Percentiles rank a stretch among this genome's conserved stretches.
Evolutionary conservation across 2,888 invertebrate genomes (phyloP).

Genomic region (Sesamia inferens): DNA sequence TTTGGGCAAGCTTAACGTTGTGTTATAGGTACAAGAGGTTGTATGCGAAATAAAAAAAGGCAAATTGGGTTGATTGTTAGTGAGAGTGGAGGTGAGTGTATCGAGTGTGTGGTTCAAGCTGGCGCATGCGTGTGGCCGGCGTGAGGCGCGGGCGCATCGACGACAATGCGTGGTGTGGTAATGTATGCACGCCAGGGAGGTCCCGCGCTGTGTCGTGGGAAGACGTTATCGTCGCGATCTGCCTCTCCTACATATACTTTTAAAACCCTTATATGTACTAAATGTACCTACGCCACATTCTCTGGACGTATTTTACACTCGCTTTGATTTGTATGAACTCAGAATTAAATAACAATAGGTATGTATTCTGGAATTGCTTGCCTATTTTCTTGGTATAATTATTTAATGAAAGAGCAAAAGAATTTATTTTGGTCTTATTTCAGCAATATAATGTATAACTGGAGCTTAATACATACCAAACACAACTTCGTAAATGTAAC

Average conservation of each 20-base stretch:
- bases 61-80: slow-evolving; percentile 57
- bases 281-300: slow-evolving; percentile 38
- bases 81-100: slow-evolving; percentile 62
- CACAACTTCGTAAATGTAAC: slow-evolving; percentile 23
- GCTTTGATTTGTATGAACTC: slow-evolving; percentile 25
- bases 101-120: slow-evolving; percentile 53
- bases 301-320: slow-evolving; percentile 42
- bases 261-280: slow-evolving; percentile 56
- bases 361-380: slow-evolving; percentile 9
- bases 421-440: slow-evolving; percentile 3
- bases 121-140: slow-evolving; percentile 67
- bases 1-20: background rate
- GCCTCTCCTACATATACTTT: slow-evolving; percentile 62
- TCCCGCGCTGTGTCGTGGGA: slow-evolving; percentile 82
- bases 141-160: slow-evolving; percentile 64
- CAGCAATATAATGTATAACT: slow-evolving; percentile 4
- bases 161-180: slow-evolving; percentile 81
- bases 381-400: background rate
- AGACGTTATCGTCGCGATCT: slow-evolving; percentile 76
- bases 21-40: slow-evolving; percentile 4
- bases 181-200: slow-evolving; percentile 89
- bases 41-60: slow-evolving; percentile 37
- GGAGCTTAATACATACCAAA: slow-evolving; percentile 5
- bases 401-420: background rate
- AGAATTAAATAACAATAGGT: background rate